phyloP scores from a whole-genome alignment of 2,888 invertebrate genomes.

The Palloptera scutellata region DNA sequence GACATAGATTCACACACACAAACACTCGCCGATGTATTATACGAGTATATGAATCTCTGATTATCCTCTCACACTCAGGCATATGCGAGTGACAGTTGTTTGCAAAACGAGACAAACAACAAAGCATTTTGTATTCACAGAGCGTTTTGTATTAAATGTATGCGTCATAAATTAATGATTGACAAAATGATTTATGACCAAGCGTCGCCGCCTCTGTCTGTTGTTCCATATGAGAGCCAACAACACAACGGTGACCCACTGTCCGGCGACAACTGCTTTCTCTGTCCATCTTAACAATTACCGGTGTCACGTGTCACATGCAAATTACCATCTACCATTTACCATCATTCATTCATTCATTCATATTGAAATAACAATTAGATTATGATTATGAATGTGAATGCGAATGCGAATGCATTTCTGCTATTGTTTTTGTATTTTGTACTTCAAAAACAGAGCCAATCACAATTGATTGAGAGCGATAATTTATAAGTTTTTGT shows the following conservation, averaged over 20 bases:
- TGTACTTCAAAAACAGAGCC: neutral
- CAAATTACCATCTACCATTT: slow-evolving; percentile 1
- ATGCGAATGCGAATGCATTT: no score
- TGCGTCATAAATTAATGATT: slow-evolving; percentile 28
- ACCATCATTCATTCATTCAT: neutral
- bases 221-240: no score
- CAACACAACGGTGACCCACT: no score
- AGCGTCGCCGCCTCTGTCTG: no score
- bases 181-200: slow-evolving; percentile 27
- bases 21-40: neutral
- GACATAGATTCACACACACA: neutral
- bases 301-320: slow-evolving; percentile 6
- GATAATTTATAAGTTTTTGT: no score
- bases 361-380: neutral
- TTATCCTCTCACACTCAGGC: neutral
- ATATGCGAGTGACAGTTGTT: slow-evolving; percentile 17
- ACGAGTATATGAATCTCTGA: neutral
- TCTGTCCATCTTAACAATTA: neutral
- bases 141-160: slow-evolving; percentile 18
- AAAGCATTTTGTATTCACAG: slow-evolving; percentile 10
- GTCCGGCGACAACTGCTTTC: neutral
- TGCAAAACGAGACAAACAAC: slow-evolving; percentile 13
- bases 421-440: neutral
- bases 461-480: neutral
- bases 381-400: neutral